Conservation (phyloP, 1,140 invertebrate genomes). For the Zaprionus davidi region DNA sequence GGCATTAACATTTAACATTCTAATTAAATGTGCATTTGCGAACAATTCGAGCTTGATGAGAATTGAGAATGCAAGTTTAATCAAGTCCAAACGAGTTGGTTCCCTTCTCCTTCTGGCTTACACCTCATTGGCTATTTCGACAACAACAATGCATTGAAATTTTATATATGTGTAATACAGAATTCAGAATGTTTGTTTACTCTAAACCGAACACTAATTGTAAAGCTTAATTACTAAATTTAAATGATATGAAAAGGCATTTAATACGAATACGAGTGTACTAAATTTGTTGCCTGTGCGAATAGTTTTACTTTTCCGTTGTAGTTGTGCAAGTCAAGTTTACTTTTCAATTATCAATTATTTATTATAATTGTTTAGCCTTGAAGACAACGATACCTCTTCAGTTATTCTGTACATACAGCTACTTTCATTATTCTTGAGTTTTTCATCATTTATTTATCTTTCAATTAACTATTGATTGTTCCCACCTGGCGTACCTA, state of each 20-base stretch:
- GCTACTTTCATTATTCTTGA: slow-evolving; percentile 8
- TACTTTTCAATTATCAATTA: slow-evolving; percentile 10
- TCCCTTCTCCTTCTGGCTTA: slow-evolving; percentile 11
- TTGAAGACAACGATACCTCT: not conserved
- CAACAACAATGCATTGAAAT: slow-evolving; percentile 44
- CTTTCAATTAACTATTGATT: slow-evolving; percentile 19
- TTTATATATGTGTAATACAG: slow-evolving; percentile 15
- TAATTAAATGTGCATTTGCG: slow-evolving; percentile 34
- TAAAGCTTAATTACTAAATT: slow-evolving; percentile 22
- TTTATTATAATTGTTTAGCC: not conserved
- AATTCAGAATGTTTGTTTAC: slow-evolving; percentile 21
- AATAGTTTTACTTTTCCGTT: slow-evolving; percentile 40
- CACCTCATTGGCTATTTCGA: slow-evolving; percentile 41
- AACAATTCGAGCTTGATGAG: slow-evolving; percentile 18
- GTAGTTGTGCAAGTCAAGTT: slow-evolving; percentile 49
- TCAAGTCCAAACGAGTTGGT: slow-evolving; percentile 24
- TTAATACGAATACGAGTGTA: slow-evolving; percentile 14
- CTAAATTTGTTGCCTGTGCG: slow-evolving; percentile 21
- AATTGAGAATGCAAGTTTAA: slow-evolving; percentile 24
- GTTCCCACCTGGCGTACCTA: slow-evolving; percentile 13
- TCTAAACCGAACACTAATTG: slow-evolving; percentile 11
- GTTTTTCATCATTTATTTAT: slow-evolving; percentile 8
- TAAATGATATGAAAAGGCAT: slow-evolving; percentile 24
- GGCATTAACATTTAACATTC: slow-evolving; percentile 10
- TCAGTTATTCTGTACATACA: slow-evolving; percentile 18